Evolutionary conservation across 2,888 invertebrate species (phyloP).

Genomic region (Piscicola geometra): DNA sequence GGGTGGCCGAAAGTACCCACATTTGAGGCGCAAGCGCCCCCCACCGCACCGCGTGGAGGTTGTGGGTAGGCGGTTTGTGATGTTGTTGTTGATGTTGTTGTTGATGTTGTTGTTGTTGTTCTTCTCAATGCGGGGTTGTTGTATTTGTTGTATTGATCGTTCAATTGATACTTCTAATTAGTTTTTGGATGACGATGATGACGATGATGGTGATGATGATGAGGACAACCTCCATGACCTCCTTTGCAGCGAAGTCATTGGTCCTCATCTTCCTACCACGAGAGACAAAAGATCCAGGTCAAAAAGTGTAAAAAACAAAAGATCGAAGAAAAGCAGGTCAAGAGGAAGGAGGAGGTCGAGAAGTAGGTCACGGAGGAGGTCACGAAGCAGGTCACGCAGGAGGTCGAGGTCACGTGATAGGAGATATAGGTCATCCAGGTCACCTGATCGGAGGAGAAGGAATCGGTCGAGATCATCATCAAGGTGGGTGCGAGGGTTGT

Average conservation of each 20-base stretch:
- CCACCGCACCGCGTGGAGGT: too few relatives aligned
- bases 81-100: too few relatives aligned
- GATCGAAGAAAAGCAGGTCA: not conserved
- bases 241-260: not conserved
- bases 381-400: conserved; percentile 13
- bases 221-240: too few relatives aligned
- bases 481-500: not conserved
- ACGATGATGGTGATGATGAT: too few relatives aligned
- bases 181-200: too few relatives aligned
- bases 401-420: conserved; percentile 35
- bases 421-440: conserved; percentile 30
- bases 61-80: too few relatives aligned
- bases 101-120: too few relatives aligned
- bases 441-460: conserved; percentile 23
- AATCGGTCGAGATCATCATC: conserved; percentile 34
- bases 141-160: too few relatives aligned
- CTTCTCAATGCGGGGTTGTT: too few relatives aligned
- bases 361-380: not conserved
- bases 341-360: not conserved
- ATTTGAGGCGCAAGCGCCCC: too few relatives aligned
- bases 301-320: not conserved
- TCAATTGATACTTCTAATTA: too few relatives aligned
- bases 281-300: conserved; percentile 6
- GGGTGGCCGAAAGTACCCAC: too few relatives aligned
- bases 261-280: not conserved